Evolutionary conservation across 2,888 invertebrate genomes (phyloP).

Genomic region (Troides helena): DNA sequence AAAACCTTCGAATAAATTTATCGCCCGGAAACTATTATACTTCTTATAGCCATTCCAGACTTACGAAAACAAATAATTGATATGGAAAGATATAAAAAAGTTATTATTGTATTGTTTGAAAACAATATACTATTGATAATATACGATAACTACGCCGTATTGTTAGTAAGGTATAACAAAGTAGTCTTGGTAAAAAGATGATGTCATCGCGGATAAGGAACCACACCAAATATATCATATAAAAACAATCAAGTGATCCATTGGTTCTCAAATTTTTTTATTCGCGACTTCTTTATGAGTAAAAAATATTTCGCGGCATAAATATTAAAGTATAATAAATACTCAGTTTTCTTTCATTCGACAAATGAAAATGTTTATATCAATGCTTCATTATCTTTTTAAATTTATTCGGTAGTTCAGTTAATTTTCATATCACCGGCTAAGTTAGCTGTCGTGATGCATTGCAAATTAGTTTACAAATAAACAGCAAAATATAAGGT

Average conservation of each 20-base stretch:
- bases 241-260: neutral
- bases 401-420: too few species aligned
- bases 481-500: too few species aligned
- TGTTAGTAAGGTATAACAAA: neutral
- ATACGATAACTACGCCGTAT: neutral
- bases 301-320: too few species aligned
- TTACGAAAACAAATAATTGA: neutral
- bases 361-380: too few species aligned
- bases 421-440: too few species aligned
- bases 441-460: too few species aligned
- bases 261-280: too few species aligned
- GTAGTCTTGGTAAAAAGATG: neutral
- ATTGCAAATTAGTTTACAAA: too few species aligned
- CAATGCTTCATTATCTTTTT: too few species aligned
- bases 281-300: too few species aligned
- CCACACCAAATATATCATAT: neutral
- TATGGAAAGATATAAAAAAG: neutral
- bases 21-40: neutral
- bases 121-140: neutral
- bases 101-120: conserved; percentile 1
- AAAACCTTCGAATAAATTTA: neutral
- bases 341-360: too few species aligned
- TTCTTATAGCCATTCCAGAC: neutral
- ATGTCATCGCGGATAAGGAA: conserved; percentile 1
- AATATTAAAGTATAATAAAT: too few species aligned